phyloP scores from a whole-genome alignment of 2,797 vertebrate species.

The Spinus olivaceus region DNA sequence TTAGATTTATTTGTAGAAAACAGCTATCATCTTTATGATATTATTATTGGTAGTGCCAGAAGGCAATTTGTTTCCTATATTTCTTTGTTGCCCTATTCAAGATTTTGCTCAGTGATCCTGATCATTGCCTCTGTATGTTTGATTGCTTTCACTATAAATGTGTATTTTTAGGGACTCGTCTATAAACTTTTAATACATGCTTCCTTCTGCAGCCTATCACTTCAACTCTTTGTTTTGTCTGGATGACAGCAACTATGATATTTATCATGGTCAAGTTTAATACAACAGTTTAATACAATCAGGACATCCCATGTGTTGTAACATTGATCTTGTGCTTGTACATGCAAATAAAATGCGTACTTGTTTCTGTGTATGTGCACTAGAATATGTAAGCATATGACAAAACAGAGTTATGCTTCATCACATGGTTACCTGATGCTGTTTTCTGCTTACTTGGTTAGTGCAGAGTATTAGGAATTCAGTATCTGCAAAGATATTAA shows the following conservation, averaged over 20 bases:
- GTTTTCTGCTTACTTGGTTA: background rate
- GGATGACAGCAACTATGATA: background rate
- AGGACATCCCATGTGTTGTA: background rate
- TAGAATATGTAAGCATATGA: background rate
- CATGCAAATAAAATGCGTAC: background rate
- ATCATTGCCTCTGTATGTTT: background rate
- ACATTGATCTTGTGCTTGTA: background rate
- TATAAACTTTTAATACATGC: background rate
- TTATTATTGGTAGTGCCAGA: background rate
- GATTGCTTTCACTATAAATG: background rate
- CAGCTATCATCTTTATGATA: background rate
- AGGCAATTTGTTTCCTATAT: background rate
- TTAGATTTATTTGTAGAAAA: slow-evolving; percentile 46
- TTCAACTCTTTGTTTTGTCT: background rate
- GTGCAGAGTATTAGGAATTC: background rate
- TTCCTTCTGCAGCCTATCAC: background rate
- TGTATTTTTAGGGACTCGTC: background rate
- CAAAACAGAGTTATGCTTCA: background rate
- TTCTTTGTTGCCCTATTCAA: background rate
- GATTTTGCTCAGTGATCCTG: background rate
- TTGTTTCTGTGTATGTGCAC: background rate
- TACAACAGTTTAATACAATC: background rate
- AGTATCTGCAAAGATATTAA: background rate
- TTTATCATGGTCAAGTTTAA: background rate
- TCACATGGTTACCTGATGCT: background rate